Evolutionary conservation across 2,113 vertebrate genomes (phyloP), one percentile per base, ranked within the genome.

Genomic region (Actinemys pallida): DNA sequence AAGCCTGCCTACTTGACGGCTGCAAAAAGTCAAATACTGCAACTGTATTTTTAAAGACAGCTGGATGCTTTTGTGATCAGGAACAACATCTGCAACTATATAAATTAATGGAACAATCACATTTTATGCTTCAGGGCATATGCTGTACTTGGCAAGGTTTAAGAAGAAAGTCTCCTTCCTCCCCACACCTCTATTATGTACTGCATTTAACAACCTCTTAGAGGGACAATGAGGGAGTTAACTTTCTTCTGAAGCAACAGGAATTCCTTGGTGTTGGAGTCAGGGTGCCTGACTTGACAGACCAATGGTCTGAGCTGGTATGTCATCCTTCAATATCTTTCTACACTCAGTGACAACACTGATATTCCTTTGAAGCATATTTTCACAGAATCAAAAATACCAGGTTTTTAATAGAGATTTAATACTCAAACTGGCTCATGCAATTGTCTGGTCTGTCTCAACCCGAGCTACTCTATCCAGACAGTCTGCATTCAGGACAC

Each of bases 11-110:
- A 13, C 42, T 22, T 35, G 20, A 47, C 84, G 82, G 86, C 78
- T 65, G 47, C 75, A 89, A 27, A 31, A 96, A 90, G 50, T 80
- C 87, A 95, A 90, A 89, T 8, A 86, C 53, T 39, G 65, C 84
- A n/a, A 12, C 57, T 84, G 2, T 56, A 35, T 84, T 72, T 92
- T 54, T 20, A 75, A 29, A 76, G 24, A 27, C 35, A 45, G 22
- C 20, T 76, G 31, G 75, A 22, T 84, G 79, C 79, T 94, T 93
- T 84, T 62, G 50, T 29, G 29, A 56, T 56, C 31, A 88, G 52
- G 84, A 10, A 90, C 59, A 57, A 69, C 62, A 88, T 24, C 57
- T 81, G 57, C 80, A 91, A 59, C 39, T 12, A 45, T 76, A 25
- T 19, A 45, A 47, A 27, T 47, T 76, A 76, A 14, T 42, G 42